Percentiles rank a stretch among this genome's conserved stretches.
Conservation (phyloP, 1,140 invertebrate genomes). For the Drosophila teissieri region DNA sequence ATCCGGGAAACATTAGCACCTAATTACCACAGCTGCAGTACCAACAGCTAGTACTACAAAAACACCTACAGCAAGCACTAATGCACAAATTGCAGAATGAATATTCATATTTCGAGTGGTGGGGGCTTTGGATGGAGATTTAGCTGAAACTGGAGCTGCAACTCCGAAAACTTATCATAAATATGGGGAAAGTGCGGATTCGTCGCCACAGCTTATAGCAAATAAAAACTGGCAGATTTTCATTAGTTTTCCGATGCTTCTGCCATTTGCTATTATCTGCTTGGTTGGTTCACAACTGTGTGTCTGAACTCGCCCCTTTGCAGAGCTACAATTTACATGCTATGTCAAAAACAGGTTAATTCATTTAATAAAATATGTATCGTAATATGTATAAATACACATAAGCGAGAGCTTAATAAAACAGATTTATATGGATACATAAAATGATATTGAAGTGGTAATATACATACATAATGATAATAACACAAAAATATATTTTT, state of each 20-base stretch:
- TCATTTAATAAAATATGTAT: too few relatives aligned
- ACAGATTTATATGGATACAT: too few relatives aligned
- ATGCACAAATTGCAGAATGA: slow-evolving; percentile 78
- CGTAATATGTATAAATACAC: too few relatives aligned
- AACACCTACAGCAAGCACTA: slow-evolving; percentile 58
- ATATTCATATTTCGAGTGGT: slow-evolving; percentile 69
- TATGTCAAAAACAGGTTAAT: too few relatives aligned
- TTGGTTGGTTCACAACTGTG: background rate
- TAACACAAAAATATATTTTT: too few relatives aligned
- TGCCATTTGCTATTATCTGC: background rate
- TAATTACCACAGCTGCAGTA: slow-evolving; percentile 66
- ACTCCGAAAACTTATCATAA: slow-evolving; percentile 15
- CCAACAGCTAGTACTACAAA: slow-evolving; percentile 14
- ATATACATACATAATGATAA: too few relatives aligned
- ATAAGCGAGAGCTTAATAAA: too few relatives aligned
- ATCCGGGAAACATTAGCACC: slow-evolving; percentile 55
- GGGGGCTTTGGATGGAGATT: background rate
- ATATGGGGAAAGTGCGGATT: slow-evolving; percentile 22
- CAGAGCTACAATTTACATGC: background rate
- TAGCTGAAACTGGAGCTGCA: slow-evolving; percentile 6
- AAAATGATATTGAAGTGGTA: too few relatives aligned
- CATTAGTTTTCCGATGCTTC: slow-evolving; percentile 56
- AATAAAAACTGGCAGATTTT: slow-evolving; percentile 60
- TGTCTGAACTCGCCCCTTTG: too few relatives aligned
- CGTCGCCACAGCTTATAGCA: slow-evolving; percentile 61